phyloP scores from a whole-genome alignment of 2,113 vertebrate genomes.

The Numida meleagris region DNA sequence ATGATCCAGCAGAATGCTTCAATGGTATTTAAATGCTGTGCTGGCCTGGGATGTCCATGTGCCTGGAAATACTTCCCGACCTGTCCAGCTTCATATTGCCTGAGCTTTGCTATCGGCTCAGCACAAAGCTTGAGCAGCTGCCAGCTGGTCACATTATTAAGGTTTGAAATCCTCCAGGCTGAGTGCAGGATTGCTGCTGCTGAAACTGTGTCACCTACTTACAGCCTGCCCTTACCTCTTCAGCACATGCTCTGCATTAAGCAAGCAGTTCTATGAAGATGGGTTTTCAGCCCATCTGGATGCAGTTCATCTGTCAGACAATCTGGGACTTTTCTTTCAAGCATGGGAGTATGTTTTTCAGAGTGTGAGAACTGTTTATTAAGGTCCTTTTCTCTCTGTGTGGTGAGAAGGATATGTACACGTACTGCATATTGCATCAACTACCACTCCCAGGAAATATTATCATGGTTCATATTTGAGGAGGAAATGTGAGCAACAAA shows the following conservation, averaged over 20 bases:
- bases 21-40: background rate
- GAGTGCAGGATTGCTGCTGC: background rate
- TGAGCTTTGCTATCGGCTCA: background rate
- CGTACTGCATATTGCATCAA: background rate
- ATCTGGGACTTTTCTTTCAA: background rate
- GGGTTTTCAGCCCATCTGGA: background rate
- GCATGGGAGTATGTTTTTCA: background rate
- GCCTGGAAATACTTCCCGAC: background rate
- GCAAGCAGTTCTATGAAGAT: background rate
- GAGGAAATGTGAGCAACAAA: background rate
- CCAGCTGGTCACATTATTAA: background rate
- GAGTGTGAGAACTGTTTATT: background rate
- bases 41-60: background rate
- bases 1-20: background rate
- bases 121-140: background rate
- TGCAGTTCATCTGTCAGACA: background rate
- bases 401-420: background rate
- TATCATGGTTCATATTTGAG: background rate
- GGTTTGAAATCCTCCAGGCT: background rate
- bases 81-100: background rate
- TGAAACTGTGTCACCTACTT: slow-evolving; percentile 19
- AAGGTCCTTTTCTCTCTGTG: background rate
- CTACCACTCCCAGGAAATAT: background rate
- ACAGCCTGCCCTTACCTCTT: background rate
- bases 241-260: background rate